Evolutionary conservation across 2,113 vertebrate genomes (phyloP).

Genomic region (Machaerirhynchus nigripectus): DNA sequence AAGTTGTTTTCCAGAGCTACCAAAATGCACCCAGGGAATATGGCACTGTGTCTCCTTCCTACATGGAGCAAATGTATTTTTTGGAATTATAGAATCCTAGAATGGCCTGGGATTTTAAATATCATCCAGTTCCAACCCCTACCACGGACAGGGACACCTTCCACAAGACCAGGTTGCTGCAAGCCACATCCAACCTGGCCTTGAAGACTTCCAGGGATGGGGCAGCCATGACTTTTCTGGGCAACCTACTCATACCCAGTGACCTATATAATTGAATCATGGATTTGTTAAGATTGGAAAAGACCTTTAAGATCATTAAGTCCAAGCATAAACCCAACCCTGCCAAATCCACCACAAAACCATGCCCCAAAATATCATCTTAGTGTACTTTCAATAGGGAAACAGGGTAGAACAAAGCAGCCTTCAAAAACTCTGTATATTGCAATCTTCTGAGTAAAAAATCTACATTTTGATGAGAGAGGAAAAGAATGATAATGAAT

Average conservation of each 20-base stretch:
- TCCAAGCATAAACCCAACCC: background rate
- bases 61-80: background rate
- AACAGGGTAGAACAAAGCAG: background rate
- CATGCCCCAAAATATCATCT: background rate
- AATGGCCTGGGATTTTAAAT: background rate
- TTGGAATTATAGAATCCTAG: background rate
- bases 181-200: accelerated
- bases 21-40: background rate
- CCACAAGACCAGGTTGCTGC: background rate
- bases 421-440: background rate
- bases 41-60: background rate
- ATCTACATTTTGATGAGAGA: background rate
- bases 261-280: background rate
- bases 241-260: background rate
- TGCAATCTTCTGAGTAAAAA: background rate
- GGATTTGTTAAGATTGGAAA: background rate
- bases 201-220: background rate
- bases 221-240: background rate
- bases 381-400: background rate
- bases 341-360: background rate
- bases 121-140: background rate
- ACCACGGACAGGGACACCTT: background rate
- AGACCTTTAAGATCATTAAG: background rate
- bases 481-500: background rate
- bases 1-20: background rate